Evolutionary conservation across 1,140 invertebrate species (phyloP), one percentile per base, ranked within the genome.

Genomic region (Camponotus pennsylvanicus): DNA sequence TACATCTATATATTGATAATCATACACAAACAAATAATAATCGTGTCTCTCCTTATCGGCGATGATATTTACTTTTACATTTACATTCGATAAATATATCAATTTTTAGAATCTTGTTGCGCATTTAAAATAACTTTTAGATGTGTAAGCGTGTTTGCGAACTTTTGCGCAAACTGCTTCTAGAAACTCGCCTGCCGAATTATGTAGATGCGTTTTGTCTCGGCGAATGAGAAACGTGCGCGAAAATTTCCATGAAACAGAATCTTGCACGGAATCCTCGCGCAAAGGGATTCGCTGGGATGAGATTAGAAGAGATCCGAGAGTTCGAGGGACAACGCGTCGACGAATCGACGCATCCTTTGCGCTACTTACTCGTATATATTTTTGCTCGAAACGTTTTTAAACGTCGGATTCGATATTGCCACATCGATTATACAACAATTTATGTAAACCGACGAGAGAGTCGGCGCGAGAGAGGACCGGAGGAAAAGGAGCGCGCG

Each of bases 361-460:
- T 34, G n/a, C 1, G 2, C 1, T 61, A 66, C 40, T 79, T 13
- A 11, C 8, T 40, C 6, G 6, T 40, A 40, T 40, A 15, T 6
- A 59, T 64, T 18, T 27, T 57, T 11, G 9, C 55, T 4, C 0
- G 3, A 2, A 57, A 21, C 7, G n/a, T 13, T 49, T 49, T 49
- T 49, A 57, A 27, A 57, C 18, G 21, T 73, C 11, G 40, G 27
- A 45, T 59, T 37, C 32, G 42, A 66, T 78, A 85, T 55, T 11
- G 21, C 34, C 52, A 45, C 37, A 55, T 77, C 71, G 59, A 64
- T 84, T 84, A 64, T 63, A 77, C 40, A 84, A 76, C 59, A 9
- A 55, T 77, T 55, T 66, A 34, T 52, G 45, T 52, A 78, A 78
- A 40, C 5, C 13, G 34, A 21, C 34, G 63, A 63, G 37, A 63